Evolutionary conservation across 1,140 invertebrate species (phyloP), one percentile per base, ranked within the genome.

Genomic region (Polypedilum vanderplanki): DNA sequence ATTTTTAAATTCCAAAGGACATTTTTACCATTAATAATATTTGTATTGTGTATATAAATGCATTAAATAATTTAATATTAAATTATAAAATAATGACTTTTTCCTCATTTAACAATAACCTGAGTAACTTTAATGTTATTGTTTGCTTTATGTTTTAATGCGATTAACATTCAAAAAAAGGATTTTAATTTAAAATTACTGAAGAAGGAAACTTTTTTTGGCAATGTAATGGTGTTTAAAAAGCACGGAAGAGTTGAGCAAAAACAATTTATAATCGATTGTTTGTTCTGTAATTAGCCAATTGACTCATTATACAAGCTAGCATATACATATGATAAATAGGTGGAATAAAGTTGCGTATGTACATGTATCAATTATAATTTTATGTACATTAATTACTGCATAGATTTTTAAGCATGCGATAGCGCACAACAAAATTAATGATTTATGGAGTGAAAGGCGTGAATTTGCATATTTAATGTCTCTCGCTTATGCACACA

Each of bases 381-480:
- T n/a, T n/a, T 57, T 57, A 57, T 57, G 46, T 57, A 57, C 10
- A 57, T 57, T 57, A 57, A 57, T 57, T 57, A 57, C 46, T 57
- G 46, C 46, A 57, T 57, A 57, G 46, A 57, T 57, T 57, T 57
- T 57, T 33, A 33, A 57, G n/a, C 46, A 57, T 57, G 46, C 46
- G 46, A 57, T 57, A 57, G 1, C 12, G 46, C n/a, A 12, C 12
- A 12, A 57, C 46, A 57, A 57, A 57, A 57, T 57, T 57, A 57
- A 57, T 57, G 46, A 57, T 57, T 57, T 57, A 57, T 57, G n/a
- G 12, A 57, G 46, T 57, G 46, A 57, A 57, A 57, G 46, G 46
- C 46, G 46, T 57, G 46, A 57, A 57, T 57, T 57, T 57, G 46
- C 46, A 57, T 57, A 57, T 57, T 57, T 57, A 57, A 57, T 57